Percentiles rank a stretch among this genome's conserved stretches.
phyloP scores from a whole-genome alignment of 2,888 invertebrate species.

The Ectemnius lituratus region DNA sequence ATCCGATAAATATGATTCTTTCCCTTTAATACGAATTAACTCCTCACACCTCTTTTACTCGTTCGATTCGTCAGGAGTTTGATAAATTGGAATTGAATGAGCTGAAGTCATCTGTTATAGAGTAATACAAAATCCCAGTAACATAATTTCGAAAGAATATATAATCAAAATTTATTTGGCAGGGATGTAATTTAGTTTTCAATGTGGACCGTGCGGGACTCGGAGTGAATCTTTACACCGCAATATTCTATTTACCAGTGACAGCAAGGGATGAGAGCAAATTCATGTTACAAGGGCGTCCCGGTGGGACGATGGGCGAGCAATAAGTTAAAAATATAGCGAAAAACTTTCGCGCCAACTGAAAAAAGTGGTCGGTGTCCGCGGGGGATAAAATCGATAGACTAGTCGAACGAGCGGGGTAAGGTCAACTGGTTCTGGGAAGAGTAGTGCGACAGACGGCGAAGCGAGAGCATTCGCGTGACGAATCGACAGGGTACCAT shows the following conservation, averaged over 20 bases:
- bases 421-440: conserved; percentile 21
- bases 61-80: no score
- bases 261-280: neutral
- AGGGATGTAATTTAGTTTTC: neutral
- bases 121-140: no score
- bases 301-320: neutral
- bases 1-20: neutral
- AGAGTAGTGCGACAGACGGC: conserved; percentile 25
- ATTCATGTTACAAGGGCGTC: neutral
- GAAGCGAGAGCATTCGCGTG: conserved; percentile 40
- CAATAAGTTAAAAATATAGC: conserved; percentile 2
- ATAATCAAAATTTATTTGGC: neutral
- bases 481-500: conserved; percentile 53
- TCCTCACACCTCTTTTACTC: no score
- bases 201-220: neutral
- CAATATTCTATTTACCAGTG: neutral
- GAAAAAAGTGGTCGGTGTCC: neutral
- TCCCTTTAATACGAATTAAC: neutral
- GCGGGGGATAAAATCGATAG: conserved; percentile 6
- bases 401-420: neutral
- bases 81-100: no score
- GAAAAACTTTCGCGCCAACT: neutral
- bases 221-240: neutral
- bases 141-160: neutral
- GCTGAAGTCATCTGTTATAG: no score